These are phyloP conservation scores for Saguinus midas DNA, from an alignment of 2,113 vertebrate species.

Conservation along the genomic window DNA sequence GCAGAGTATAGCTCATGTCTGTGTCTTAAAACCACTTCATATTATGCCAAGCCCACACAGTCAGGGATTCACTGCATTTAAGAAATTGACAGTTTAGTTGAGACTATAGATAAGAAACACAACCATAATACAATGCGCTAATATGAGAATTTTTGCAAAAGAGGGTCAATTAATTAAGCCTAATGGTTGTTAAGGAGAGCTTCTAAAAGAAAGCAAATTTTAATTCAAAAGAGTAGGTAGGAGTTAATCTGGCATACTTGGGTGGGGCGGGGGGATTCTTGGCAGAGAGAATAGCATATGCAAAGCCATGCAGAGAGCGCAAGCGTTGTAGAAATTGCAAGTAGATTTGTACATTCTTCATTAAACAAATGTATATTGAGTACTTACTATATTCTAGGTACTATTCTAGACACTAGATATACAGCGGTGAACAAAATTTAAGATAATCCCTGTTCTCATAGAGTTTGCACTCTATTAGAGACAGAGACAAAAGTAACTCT, in stretches of 20 bases:
- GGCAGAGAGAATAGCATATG: background rate
- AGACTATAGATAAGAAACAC: background rate
- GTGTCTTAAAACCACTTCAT: background rate
- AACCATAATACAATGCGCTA: background rate
- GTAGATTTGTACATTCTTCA: background rate
- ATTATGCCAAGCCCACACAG: background rate
- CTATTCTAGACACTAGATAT: background rate
- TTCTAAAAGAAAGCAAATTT: background rate
- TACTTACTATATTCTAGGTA: background rate
- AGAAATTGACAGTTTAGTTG: background rate
- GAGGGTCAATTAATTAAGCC: background rate
- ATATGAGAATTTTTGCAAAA: background rate
- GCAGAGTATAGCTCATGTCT: background rate
- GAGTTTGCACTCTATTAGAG: background rate
- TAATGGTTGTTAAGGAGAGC: background rate
- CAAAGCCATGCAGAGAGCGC: background rate
- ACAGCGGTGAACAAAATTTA: background rate
- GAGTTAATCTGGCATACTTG: background rate
- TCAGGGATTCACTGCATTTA: background rate
- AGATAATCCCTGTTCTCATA: background rate
- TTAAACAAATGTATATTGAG: background rate
- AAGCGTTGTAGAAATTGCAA: background rate
- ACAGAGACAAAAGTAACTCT: background rate
- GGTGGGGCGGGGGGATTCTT: background rate
- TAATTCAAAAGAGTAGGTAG: background rate